A percentile compares a stretch with the other conserved stretches of the same genome.
These are phyloP conservation scores for Coelinius sp. DNA, from an alignment of 2,888 invertebrate species.

Conservation along the genomic window DNA sequence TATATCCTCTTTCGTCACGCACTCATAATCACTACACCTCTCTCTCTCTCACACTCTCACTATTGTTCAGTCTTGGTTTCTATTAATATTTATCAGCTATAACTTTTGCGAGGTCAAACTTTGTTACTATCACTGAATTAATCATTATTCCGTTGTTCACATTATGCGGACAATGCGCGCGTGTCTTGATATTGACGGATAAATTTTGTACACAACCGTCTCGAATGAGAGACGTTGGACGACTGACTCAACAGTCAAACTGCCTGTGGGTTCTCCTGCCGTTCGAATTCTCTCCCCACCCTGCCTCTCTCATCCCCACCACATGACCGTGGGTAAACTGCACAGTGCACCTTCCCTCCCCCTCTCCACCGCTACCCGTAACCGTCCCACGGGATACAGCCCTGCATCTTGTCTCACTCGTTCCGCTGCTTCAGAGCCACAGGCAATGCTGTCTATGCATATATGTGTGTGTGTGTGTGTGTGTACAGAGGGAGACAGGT, in stretches of 20 bases:
- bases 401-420: conserved; percentile 19
- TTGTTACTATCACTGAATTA: neutral
- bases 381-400: conserved; percentile 17
- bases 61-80: neutral
- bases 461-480: neutral
- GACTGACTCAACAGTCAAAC: conserved; percentile 53
- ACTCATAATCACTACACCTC: conserved; percentile 57
- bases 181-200: neutral
- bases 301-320: conserved; percentile 46
- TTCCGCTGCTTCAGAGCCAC: conserved; percentile 13
- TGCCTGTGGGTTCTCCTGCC: conserved; percentile 20
- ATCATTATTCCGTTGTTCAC: neutral
- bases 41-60: conserved; percentile 12
- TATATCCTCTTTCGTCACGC: conserved; percentile 59
- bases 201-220: neutral
- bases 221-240: conserved; percentile 53
- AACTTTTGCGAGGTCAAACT: neutral
- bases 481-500: neutral
- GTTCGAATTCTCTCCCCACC: conserved; percentile 54
- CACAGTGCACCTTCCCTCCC: conserved; percentile 4
- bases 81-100: neutral
- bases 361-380: neutral
- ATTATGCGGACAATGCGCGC: neutral
- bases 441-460: neutral
- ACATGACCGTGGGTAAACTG: neutral